A percentile compares a stretch with the other conserved stretches of the same genome.
Conservation (phyloP, 2,113 vertebrate genomes). For the Muntiacus muntjak region DNA sequence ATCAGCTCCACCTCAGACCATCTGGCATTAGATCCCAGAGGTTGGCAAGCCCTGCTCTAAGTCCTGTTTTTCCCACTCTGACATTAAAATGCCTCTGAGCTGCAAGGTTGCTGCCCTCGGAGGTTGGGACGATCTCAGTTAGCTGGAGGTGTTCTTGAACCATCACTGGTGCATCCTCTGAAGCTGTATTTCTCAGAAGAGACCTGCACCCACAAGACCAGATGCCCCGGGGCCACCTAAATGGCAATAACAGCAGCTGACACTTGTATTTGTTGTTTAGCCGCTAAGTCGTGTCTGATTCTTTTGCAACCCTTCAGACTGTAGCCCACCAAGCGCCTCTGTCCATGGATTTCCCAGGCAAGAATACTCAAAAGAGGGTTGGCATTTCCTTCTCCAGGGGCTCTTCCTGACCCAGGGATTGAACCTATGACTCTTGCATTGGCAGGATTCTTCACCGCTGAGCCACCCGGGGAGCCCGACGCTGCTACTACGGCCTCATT, state of each 20-base stretch:
- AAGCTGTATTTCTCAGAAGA: background rate
- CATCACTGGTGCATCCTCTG: background rate
- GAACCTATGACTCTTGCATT: background rate
- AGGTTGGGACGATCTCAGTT: background rate
- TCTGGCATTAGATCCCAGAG: background rate
- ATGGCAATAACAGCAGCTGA: background rate
- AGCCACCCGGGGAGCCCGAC: background rate
- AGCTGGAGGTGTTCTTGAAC: background rate
- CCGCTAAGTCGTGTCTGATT: accelerated
- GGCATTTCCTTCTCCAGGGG: background rate
- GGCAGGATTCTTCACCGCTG: background rate
- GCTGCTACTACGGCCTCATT: accelerated
- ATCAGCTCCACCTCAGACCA: background rate
- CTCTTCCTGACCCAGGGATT: background rate
- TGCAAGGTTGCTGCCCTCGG: background rate
- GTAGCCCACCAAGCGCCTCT: background rate
- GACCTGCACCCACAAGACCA: background rate
- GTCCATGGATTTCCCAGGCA: background rate
- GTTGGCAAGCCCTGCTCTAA: background rate
- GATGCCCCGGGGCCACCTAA: background rate
- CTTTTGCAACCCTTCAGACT: background rate
- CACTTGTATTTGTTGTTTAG: background rate
- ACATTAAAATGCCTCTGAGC: background rate
- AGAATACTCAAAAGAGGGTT: background rate
- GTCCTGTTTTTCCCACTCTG: background rate